Evolutionary conservation across 1,140 invertebrate species (phyloP).

Genomic region (Calliphora vicina): DNA sequence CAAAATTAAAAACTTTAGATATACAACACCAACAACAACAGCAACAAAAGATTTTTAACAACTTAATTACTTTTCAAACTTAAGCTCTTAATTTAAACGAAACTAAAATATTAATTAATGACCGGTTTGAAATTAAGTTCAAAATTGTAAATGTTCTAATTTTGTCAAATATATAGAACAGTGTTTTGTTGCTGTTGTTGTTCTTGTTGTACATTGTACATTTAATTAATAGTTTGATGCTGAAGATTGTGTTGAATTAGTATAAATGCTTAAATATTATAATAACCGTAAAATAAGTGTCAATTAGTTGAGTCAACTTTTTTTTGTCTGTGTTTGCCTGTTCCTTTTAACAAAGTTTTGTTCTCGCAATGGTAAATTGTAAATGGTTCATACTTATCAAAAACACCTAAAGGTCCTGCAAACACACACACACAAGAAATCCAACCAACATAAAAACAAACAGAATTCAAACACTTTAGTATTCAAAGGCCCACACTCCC

Average conservation of each 20-base stretch:
- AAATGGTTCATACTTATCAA: not conserved
- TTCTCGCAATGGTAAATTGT: too few relatives aligned
- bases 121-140: not conserved
- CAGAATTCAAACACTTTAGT: too few relatives aligned
- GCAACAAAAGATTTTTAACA: not conserved
- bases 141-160: not conserved
- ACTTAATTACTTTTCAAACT: not conserved
- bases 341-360: too few relatives aligned
- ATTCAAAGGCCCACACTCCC: not conserved
- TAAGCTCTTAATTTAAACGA: slow-evolving; percentile 1
- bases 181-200: too few relatives aligned
- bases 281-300: slow-evolving; percentile 34
- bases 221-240: too few relatives aligned
- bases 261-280: slow-evolving; percentile 15
- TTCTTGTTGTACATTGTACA: too few relatives aligned
- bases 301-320: slow-evolving; percentile 24
- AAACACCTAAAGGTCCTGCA: not conserved
- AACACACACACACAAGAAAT: not conserved
- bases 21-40: too few relatives aligned
- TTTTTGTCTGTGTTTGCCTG: not conserved
- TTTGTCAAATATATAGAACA: not conserved
- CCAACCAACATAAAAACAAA: not conserved
- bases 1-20: too few relatives aligned
- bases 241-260: not conserved
- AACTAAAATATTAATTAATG: slow-evolving; percentile 5